Evolutionary conservation across 2,797 vertebrate genomes (phyloP).

Genomic region (Novumbra hubbsi): DNA sequence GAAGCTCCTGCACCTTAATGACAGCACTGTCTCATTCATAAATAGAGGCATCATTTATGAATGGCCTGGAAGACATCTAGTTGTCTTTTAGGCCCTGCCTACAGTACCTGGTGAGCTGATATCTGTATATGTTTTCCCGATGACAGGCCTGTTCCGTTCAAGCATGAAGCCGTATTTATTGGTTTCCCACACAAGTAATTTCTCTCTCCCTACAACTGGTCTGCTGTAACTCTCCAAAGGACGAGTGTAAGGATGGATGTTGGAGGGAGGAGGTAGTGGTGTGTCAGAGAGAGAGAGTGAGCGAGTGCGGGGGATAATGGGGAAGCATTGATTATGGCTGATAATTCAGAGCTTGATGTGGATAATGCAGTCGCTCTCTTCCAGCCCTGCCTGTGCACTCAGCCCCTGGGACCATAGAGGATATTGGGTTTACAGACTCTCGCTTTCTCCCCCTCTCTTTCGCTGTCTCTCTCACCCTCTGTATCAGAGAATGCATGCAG

Average conservation of each 20-base stretch:
- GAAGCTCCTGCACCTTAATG: background rate
- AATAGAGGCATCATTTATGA: background rate
- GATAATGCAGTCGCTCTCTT: slow-evolving; percentile 57
- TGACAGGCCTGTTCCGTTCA: no score
- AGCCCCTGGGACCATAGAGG: slow-evolving; percentile 53
- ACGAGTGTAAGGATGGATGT: background rate
- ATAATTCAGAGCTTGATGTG: slow-evolving; percentile 66
- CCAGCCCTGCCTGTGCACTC: slow-evolving; percentile 44
- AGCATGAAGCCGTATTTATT: background rate
- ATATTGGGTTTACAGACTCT: slow-evolving; percentile 54
- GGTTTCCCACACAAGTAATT: background rate
- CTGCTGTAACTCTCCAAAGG: background rate
- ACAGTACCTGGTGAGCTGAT: no score
- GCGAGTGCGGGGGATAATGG: background rate
- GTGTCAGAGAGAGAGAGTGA: slow-evolving; percentile 16
- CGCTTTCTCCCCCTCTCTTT: background rate
- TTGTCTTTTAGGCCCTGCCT: no score
- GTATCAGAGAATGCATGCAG: background rate
- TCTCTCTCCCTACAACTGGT: background rate
- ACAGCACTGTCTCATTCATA: slow-evolving; percentile 1
- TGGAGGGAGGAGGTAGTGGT: background rate
- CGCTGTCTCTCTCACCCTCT: background rate
- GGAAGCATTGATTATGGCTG: slow-evolving; percentile 65
- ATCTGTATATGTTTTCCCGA: no score
- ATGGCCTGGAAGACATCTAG: background rate